Evolutionary conservation across 2,888 invertebrate genomes (phyloP), one percentile per base, ranked within the genome.

Genomic region (Odontomyia ornata): DNA sequence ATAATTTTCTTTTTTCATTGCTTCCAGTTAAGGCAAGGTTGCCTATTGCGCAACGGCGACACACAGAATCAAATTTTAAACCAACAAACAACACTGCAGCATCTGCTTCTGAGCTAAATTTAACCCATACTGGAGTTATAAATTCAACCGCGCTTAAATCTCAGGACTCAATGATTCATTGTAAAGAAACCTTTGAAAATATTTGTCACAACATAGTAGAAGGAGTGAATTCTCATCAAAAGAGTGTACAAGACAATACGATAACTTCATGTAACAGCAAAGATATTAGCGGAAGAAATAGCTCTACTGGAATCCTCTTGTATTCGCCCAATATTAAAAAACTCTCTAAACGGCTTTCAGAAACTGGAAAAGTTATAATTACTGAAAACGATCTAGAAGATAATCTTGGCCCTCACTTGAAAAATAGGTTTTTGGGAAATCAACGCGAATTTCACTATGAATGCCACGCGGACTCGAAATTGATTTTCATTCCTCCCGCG

Each of bases 401-500:
- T 2, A 23, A 15, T 1, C 25, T 78, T 13, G 78, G 78, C 21
- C 0, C 47, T 3, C 36, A 69, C 25, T 13, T 78, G 13, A 43
- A 67, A 15, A 75, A 78, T n/a, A 57, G 23, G 23, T 76, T 56
- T 62, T 62, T 78, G 28, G 71, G 64, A 13, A 52, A 65, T 25
- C 11, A 30, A 5, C 67, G 60, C 23, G n/a, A 67, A 1, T 75
- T 77, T 11, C 57, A 21, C 0, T 15, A 62, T 36, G 69, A 71
- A 13, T 76, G 62, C 52, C 69, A 56, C 52, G 15, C 52, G 23
- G 57, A 75, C 3, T 75, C 76, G 4, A 60, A 60, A n/a, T 23
- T 78, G 28, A 7, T 78, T 1, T 78, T 76, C 30, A 52, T 76
- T n/a, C 76, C 76, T 9, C 78, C 76, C 4, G 64, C 52, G 13